phyloP scores from a whole-genome alignment of 2,888 invertebrate species.

The Epirrita christyi region DNA sequence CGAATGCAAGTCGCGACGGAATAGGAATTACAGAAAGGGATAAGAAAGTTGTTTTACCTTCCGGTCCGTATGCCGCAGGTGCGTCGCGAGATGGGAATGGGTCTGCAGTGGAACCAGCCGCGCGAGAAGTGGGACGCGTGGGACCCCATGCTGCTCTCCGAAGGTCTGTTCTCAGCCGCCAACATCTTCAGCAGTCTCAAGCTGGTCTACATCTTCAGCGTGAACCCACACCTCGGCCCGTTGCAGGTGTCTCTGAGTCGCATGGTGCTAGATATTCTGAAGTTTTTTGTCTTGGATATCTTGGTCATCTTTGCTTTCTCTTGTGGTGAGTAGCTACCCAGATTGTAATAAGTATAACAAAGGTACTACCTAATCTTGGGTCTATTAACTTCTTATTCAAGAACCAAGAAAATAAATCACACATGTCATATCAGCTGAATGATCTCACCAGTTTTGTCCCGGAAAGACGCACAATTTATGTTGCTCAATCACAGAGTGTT shows the following conservation, averaged over 20 bases:
- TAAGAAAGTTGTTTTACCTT: no score
- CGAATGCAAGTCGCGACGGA: no score
- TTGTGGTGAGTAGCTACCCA: conserved; percentile 92
- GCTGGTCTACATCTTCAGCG: conserved; percentile 98
- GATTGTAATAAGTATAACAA: no score
- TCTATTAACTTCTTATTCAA: no score
- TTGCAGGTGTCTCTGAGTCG: conserved; percentile 97
- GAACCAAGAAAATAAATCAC: no score
- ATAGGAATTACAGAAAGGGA: no score
- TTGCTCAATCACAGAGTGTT: no score
- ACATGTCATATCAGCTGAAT: no score
- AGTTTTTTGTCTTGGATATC: conserved; percentile 97
- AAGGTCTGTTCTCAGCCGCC: conserved; percentile 98
- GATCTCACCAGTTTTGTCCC: no score
- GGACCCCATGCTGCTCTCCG: conserved; percentile 98
- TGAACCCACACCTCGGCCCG: conserved; percentile 98
- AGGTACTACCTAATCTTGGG: no score
- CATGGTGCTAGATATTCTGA: conserved; percentile 98
- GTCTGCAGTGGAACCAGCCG: conserved; percentile 87
- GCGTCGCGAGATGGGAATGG: conserved; percentile 88
- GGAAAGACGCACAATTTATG: no score
- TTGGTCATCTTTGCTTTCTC: conserved; percentile 97
- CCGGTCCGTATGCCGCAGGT: conserved; percentile 77
- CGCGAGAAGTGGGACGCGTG: conserved; percentile 98
- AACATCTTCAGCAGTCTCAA: conserved; percentile 98